Conservation (phyloP, 2,888 invertebrate genomes). For the Stenchaetothrips biformis region DNA sequence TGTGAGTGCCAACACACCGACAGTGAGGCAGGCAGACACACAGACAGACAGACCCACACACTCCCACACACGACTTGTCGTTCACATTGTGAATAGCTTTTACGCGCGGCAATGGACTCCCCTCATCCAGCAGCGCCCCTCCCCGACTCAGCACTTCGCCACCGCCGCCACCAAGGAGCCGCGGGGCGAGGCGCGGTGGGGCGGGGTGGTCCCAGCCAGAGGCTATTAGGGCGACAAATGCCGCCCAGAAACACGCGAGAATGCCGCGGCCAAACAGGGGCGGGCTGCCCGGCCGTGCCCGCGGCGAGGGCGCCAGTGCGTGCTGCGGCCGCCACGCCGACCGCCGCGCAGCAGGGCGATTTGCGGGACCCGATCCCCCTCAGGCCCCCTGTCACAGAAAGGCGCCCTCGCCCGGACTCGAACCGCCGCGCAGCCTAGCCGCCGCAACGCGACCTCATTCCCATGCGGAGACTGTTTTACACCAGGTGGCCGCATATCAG, state of each 20-base stretch:
- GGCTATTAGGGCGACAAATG: constrained; percentile 20
- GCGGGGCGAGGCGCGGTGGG: neutral
- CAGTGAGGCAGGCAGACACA: neutral
- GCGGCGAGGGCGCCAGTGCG: too few relatives aligned
- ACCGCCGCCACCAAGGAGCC: neutral
- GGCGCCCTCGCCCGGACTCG: too few relatives aligned
- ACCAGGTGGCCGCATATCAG: too few relatives aligned
- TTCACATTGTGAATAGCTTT: constrained; percentile 5
- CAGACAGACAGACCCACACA: neutral
- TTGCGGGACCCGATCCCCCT: neutral
- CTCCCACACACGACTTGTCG: neutral
- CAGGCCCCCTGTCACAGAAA: too few relatives aligned
- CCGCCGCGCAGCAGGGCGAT: neutral
- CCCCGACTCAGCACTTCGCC: neutral
- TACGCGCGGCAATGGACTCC: neutral
- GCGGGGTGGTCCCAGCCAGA: neutral
- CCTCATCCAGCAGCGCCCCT: neutral
- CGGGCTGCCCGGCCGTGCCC: neutral
- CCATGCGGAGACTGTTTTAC: too few relatives aligned
- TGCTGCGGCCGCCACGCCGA: too few relatives aligned
- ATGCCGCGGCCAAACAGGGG: constrained; percentile 16
- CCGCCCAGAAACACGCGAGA: constrained; percentile 8
- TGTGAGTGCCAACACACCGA: neutral
- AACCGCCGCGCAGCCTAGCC: too few relatives aligned
- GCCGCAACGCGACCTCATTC: too few relatives aligned